phyloP scores from a whole-genome alignment of 1,140 invertebrate genomes.

The Phenacoccus solenopsis region DNA sequence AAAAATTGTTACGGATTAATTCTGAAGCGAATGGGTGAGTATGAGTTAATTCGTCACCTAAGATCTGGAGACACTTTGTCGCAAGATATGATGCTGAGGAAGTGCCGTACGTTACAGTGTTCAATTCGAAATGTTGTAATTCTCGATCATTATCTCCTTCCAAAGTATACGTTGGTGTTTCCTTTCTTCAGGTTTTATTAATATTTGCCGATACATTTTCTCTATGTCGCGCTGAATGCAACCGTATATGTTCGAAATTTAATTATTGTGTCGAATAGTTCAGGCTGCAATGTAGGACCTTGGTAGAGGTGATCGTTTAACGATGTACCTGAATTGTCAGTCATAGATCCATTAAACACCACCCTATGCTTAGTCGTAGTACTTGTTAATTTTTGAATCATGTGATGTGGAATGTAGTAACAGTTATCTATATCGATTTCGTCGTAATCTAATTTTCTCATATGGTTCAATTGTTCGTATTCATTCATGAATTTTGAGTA shows the following conservation, averaged over 20 bases:
- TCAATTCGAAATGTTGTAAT: conserved; percentile 27
- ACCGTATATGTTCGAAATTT: conserved; percentile 28
- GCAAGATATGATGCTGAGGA: neutral
- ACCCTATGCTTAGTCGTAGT: neutral
- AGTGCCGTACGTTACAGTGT: conserved; percentile 29
- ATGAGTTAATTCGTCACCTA: conserved; percentile 27
- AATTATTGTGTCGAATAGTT: conserved; percentile 29
- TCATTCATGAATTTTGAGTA: neutral
- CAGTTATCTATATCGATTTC: neutral
- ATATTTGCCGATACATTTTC: conserved; percentile 34
- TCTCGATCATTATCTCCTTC: conserved; percentile 26
- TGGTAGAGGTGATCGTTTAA: conserved; percentile 28
- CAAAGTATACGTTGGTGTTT: conserved; percentile 33
- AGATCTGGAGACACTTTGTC: conserved; percentile 28
- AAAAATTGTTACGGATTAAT: conserved; percentile 29
- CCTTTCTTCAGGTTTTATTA: conserved; percentile 28
- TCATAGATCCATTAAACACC: neutral
- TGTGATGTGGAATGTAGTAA: neutral
- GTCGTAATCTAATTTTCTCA: neutral
- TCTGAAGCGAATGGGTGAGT: conserved; percentile 27
- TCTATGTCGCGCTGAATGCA: conserved; percentile 32
- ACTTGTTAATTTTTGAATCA: neutral
- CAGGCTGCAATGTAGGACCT: conserved; percentile 29
- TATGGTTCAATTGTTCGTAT: neutral
- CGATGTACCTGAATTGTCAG: conserved; percentile 10